Evolutionary conservation across 2,888 invertebrate species (phyloP), one percentile per base, ranked within the genome.

Genomic region (Drosophila seclusa): DNA sequence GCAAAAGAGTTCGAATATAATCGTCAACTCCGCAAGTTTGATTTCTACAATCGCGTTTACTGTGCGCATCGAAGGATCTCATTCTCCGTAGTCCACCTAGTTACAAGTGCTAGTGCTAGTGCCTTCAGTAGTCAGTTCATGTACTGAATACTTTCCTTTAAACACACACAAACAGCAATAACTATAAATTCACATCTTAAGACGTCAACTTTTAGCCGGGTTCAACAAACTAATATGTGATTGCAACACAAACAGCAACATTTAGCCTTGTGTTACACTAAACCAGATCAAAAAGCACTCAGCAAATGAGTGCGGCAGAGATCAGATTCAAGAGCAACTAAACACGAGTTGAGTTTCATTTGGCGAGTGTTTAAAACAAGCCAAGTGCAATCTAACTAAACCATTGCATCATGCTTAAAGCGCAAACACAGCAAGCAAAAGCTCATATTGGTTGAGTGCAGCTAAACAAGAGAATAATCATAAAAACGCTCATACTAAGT

Each of bases 341-440:
- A 73, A 45, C 54, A 53, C 50, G 45, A 73, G 52, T 63, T 71
- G 71, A 84, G 89, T 74, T 62, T 73, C 71, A 87, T 87, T 77
- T 68, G 61, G 70, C 68, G 64, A 80, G 64, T 64, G 80, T 48
- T 78, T 69, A 71, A 67, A 36, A 40, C 75, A 78, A 89, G 80
- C 80, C 89, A 87, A 87, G 80, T 90, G 83, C 83, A 86, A 80
- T 83, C 71, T 24, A 67, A 68, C 66, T 75, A 74, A 77, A 45
- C 61, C 73, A 78, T 88, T 88, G 83, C 86, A 87, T 77, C 89
- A 90, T 68, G 68, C 73, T 64, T 54, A 61, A 50, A 58, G 53
- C 62, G 42, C 42, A 54, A 32, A 64, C 49, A 50, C 38, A 45
- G 45, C 53, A 55, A 59, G 58, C 29, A 29, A 68, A 62, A 79